Evolutionary conservation across 1,140 invertebrate genomes (phyloP), one percentile per base, ranked within the genome.

Genomic region (Euglossa dilemma): DNA sequence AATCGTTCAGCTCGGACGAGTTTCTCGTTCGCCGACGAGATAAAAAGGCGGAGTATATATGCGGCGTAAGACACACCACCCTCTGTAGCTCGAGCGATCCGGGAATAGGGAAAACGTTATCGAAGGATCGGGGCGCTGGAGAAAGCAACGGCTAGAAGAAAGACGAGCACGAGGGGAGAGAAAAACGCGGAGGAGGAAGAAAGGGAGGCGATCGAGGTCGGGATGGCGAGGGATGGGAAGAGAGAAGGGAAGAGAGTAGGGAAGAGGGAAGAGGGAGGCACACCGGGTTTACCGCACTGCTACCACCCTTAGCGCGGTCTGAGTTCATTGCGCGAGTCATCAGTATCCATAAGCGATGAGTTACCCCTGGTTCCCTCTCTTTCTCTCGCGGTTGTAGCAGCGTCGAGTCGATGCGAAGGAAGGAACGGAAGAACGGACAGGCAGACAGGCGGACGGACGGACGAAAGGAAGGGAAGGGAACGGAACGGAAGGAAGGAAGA

Each of bases 321-420:
- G 91, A 93, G 93, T 94, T 94, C 93, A 94, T 94, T 94, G 93
- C 92, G 93, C 92, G 93, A 94, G 93, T 94, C 94, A 94, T 94
- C 94, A 94, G 94, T 94, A 94, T 94, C 94, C 93, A 94, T 94
- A 94, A 94, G 93, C 93, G 93, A 94, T 94, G 94, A 94, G 93
- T 93, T 94, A 91, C 93, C 93, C 92, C 91, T 77, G 82, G 75
- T 85, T 79, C 78, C 78, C 85, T 87, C 80, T 59, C 80, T 74
- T 67, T 61, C 61, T 75, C 75, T 4, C 23, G 45, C 85, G 50
- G 8, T 57, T 28, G 61, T 36, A 16, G 70, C 52, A 57, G 36
- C 85, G 47, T 28, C 52, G 77, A 67, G 71, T 74, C 70, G 83
- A 63, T 75, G 63, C 70, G 61, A n/a, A 45, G 16, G 50, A 67